A percentile compares a stretch with the other conserved stretches of the same genome.
These are phyloP conservation scores for Scartelaos histophorus DNA, from an alignment of 2,113 vertebrate species.

Conservation along the genomic window DNA sequence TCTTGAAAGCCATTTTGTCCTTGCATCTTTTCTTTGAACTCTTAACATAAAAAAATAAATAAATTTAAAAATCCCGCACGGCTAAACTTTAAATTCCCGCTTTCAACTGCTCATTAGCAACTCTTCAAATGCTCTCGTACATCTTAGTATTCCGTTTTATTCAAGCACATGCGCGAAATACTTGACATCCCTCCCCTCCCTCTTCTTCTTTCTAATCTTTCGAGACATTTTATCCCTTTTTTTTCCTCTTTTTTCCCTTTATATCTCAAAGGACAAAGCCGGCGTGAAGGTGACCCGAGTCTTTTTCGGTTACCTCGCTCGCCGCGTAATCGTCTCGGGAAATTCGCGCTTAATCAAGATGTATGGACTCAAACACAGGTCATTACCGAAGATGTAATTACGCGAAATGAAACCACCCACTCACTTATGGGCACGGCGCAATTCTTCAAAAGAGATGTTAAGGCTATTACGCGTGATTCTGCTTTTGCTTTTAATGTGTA, in stretches of 20 bases:
- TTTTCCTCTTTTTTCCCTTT: constrained; percentile 13
- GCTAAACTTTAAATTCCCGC: not conserved
- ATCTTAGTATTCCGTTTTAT: constrained; percentile 45
- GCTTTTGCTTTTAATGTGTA: not conserved
- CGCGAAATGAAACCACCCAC: not conserved
- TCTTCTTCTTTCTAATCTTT: constrained; percentile 1
- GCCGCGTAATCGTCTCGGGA: constrained; percentile 27
- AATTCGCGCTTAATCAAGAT: constrained; percentile 30
- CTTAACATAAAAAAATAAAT: constrained; percentile 21
- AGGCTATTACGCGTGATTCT: not conserved
- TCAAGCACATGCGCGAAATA: constrained; percentile 47
- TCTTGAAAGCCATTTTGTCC: constrained; percentile 23
- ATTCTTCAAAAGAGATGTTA: not conserved
- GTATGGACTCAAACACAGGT: not conserved
- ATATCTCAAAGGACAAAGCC: constrained; percentile 16
- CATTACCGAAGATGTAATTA: not conserved
- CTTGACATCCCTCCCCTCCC: constrained; percentile 19
- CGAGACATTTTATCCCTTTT: not conserved
- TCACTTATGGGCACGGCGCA: not conserved
- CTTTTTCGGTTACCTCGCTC: constrained; percentile 26
- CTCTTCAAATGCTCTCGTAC: constrained; percentile 54
- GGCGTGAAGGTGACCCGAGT: constrained; percentile 46
- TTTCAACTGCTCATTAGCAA: constrained; percentile 65
- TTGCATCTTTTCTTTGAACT: constrained; percentile 6
- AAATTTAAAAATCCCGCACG: no score